phyloP scores from a whole-genome alignment of 2,797 vertebrate species.

The Oreortyx pictus region DNA sequence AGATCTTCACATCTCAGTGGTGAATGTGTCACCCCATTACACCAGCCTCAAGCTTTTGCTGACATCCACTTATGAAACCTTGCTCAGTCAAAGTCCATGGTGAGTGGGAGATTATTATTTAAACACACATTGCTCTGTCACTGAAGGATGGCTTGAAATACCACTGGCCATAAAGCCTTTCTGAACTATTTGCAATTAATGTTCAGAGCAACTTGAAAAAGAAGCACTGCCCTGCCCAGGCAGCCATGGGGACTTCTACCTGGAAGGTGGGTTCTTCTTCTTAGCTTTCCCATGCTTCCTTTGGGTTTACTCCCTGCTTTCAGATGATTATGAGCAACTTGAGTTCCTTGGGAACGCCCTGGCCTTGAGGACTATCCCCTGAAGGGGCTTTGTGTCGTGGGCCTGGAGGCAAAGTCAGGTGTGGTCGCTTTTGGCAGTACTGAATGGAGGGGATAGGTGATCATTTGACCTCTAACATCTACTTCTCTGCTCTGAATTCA shows the following conservation, averaged over 20 bases:
- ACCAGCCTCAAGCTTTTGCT: neutral
- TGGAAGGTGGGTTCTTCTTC: neutral
- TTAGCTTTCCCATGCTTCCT: neutral
- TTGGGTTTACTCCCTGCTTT: neutral
- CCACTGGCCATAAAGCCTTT: neutral
- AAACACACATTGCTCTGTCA: neutral
- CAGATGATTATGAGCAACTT: accelerated
- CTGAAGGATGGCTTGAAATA: constrained; percentile 5
- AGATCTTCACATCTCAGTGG: neutral
- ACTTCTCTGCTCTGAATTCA: neutral
- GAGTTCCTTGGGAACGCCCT: neutral
- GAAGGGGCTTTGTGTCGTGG: neutral
- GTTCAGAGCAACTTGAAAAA: neutral
- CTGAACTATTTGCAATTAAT: constrained; percentile 16
- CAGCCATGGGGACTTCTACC: neutral
- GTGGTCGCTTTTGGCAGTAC: neutral
- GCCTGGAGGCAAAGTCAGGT: neutral
- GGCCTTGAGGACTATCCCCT: neutral
- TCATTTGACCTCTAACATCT: neutral
- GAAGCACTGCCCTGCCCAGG: neutral
- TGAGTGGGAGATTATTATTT: constrained; percentile 34
- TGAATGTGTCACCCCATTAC: constrained; percentile 5
- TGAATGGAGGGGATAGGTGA: neutral
- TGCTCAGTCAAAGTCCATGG: neutral
- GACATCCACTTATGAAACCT: neutral